phyloP scores from a whole-genome alignment of 2,113 vertebrate genomes.

The Aphelocoma coerulescens region DNA sequence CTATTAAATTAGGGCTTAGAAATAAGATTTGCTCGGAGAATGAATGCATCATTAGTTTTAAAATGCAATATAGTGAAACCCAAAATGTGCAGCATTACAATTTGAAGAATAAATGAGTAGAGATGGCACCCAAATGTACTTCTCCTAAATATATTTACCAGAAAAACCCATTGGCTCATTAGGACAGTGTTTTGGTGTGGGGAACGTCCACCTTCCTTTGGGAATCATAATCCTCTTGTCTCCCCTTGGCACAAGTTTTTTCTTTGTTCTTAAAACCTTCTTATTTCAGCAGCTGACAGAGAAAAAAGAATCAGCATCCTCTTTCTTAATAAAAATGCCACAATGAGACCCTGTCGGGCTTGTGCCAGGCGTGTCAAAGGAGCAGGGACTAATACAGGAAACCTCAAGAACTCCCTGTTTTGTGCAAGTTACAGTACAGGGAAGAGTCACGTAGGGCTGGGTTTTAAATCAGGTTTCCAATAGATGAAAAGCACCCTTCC shows the following conservation, averaged over 20 bases:
- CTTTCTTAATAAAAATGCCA: constrained; percentile 52
- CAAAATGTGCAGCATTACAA: constrained; percentile 76
- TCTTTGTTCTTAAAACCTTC: constrained; percentile 64
- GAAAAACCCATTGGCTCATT: background rate
- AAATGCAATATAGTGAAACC: constrained; percentile 77
- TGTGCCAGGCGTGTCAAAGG: constrained; percentile 46
- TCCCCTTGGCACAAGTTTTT: constrained; percentile 46
- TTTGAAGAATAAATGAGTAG: constrained; percentile 74
- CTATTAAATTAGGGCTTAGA: constrained; percentile 83
- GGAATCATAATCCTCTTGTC: constrained; percentile 40
- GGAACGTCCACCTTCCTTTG: background rate
- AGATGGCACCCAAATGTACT: constrained; percentile 68
- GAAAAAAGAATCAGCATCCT: constrained; percentile 47
- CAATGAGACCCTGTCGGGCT: constrained; percentile 41
- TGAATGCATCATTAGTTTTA: constrained; percentile 80
- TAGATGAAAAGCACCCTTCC: constrained; percentile 55
- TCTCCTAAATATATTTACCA: constrained; percentile 69
- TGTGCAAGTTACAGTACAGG: constrained; percentile 30
- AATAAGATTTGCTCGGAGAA: constrained; percentile 80
- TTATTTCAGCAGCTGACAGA: constrained; percentile 55
- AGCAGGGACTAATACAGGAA: constrained; percentile 41
- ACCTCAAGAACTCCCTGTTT: constrained; percentile 28
- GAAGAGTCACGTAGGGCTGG: constrained; percentile 35
- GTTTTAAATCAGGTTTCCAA: constrained; percentile 36
- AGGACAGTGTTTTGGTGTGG: constrained; percentile 13